Evolutionary conservation across 2,113 vertebrate species (phyloP).

Genomic region (Lycaon pictus): DNA sequence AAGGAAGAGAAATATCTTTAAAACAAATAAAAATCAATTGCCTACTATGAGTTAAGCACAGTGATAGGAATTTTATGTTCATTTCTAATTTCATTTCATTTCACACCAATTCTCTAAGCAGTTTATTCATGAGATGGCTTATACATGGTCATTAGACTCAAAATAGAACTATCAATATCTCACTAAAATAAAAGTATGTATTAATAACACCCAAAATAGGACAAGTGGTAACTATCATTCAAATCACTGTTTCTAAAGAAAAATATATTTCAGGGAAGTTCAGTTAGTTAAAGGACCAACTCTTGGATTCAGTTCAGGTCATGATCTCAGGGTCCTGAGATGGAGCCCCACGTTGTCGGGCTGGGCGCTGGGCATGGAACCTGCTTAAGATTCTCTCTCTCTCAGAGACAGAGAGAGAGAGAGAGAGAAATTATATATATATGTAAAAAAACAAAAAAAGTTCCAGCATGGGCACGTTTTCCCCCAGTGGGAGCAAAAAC

Average conservation of each 20-base stretch:
- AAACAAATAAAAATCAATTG: neutral
- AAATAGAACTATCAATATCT: neutral
- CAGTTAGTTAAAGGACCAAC: neutral
- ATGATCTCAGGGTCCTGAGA: neutral
- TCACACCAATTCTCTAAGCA: neutral
- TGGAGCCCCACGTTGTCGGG: neutral
- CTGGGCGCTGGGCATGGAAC: neutral
- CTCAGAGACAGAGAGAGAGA: neutral
- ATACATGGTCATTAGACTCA: neutral
- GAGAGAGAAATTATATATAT: too few species aligned
- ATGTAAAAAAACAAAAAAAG: neutral
- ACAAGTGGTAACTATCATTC: neutral
- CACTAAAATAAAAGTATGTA: constrained; percentile 22
- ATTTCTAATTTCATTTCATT: constrained; percentile 46
- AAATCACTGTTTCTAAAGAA: constrained; percentile 16
- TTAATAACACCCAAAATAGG: neutral
- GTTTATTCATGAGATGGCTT: neutral
- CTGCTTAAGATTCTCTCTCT: neutral
- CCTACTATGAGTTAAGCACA: neutral
- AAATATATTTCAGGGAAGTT: neutral
- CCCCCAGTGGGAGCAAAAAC: neutral
- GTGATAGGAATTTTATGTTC: neutral
- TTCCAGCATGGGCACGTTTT: neutral
- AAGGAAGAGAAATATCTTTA: neutral
- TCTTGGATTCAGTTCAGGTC: neutral